phyloP scores from a whole-genome alignment of 1,140 invertebrate species.

The Drepana arcuata region DNA sequence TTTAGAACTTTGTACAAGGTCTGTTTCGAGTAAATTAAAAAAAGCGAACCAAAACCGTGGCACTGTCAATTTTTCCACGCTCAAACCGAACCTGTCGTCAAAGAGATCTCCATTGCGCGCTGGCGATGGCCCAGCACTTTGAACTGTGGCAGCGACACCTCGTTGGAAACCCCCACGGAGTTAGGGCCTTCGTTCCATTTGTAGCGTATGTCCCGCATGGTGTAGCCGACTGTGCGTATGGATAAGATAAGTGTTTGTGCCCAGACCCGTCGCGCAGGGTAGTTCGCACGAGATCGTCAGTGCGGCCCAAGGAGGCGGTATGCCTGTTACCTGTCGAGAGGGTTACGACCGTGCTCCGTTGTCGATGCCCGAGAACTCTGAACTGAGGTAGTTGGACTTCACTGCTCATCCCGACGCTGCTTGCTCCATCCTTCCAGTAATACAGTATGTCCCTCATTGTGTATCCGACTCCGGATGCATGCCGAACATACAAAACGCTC shows the following conservation, averaged over 20 bases:
- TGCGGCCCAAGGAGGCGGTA: too few relatives aligned
- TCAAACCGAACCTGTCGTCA: slow-evolving; percentile 86
- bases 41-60: too few relatives aligned
- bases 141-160: slow-evolving; percentile 95
- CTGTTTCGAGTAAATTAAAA: too few relatives aligned
- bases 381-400: slow-evolving; percentile 96
- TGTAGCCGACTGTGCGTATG: slow-evolving; percentile 91
- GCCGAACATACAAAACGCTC: slow-evolving; percentile 74
- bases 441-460: slow-evolving; percentile 97
- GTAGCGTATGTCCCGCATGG: slow-evolving; percentile 96
- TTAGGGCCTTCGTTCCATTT: slow-evolving; percentile 94
- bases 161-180: slow-evolving; percentile 92
- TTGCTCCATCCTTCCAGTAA: slow-evolving; percentile 91
- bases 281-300: too few relatives aligned
- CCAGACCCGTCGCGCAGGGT: slow-evolving; percentile 77
- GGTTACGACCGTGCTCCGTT: slow-evolving; percentile 91
- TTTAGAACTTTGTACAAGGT: too few relatives aligned
- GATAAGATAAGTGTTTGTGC: slow-evolving; percentile 29
- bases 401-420: slow-evolving; percentile 92
- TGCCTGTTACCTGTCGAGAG: slow-evolving; percentile 89
- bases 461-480: slow-evolving; percentile 89
- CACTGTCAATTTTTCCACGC: too few relatives aligned
- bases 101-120: slow-evolving; percentile 91
- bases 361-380: slow-evolving; percentile 92
- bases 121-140: slow-evolving; percentile 92